Evolutionary conservation across 1,140 invertebrate species (phyloP).

Genomic region (Zaprionus gabonicus): DNA sequence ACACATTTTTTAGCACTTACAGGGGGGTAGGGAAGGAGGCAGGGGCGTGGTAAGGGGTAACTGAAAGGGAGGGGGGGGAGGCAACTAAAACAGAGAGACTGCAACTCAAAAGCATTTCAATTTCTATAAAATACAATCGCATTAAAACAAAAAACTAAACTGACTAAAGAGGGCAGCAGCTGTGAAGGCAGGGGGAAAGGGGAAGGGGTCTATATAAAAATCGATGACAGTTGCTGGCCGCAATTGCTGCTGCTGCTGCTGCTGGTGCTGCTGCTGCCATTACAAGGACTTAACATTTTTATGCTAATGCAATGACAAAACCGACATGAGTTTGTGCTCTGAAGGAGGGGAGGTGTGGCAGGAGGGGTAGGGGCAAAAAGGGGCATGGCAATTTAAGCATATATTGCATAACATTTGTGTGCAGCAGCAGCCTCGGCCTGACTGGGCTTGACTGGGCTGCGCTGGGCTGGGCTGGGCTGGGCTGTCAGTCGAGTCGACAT

Average conservation of each 20-base stretch:
- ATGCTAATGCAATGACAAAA: slow-evolving; percentile 66
- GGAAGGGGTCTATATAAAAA: slow-evolving; percentile 33
- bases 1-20: neutral
- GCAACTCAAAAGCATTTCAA: slow-evolving; percentile 36
- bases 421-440: slow-evolving; percentile 6
- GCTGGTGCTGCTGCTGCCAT: slow-evolving; percentile 37
- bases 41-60: neutral
- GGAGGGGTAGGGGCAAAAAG: neutral
- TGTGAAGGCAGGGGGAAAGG: no score
- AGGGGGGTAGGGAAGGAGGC: neutral
- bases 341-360: neutral
- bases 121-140: slow-evolving; percentile 43
- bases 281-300: slow-evolving; percentile 64
- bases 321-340: slow-evolving; percentile 54
- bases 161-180: neutral
- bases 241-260: slow-evolving; percentile 15
- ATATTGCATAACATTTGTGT: slow-evolving; percentile 58
- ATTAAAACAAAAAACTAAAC: slow-evolving; percentile 46
- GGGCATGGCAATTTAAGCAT: slow-evolving; percentile 39
- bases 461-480: slow-evolving; percentile 16
- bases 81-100: neutral
- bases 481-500: slow-evolving; percentile 55
- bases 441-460: slow-evolving; percentile 23
- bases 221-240: slow-evolving; percentile 44
- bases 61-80: neutral